Base-by-base conservation (phyloP, 37 sponge, comb jelly and placozoan species). In the Petrosia ficiformis region DNA sequence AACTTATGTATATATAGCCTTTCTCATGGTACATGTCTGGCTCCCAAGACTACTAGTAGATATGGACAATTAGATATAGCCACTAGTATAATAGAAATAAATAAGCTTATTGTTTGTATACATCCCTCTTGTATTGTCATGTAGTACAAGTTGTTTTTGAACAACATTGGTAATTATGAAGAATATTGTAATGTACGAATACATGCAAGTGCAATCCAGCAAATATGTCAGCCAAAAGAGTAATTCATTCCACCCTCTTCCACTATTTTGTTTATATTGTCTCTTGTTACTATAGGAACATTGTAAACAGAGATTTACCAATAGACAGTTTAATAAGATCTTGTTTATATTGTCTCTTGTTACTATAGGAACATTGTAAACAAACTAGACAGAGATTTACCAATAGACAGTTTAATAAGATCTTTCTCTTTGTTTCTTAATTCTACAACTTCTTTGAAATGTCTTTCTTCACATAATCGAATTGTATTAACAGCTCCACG, bases 351-450 rank as follows among this genome's bases (percentile, higher is more conserved):
- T 48, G 14, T 48, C 54, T 61, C 28, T 29, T 61, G 11, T 5
- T n/a, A n/a, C n/a, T n/a, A n/a, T n/a, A 21, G n/a, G 10, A n/a
- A 32, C n/a, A n/a, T 14, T 65, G 67, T 41, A n/a, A n/a, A n/a
- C n/a, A n/a, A n/a, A n/a, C n/a, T n/a, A n/a, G n/a, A n/a, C n/a
- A n/a, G n/a, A n/a, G n/a, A 10, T 6, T 16, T 11, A 76, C 85
- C 85, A 33, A 84, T 73, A 44, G 86, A 86, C 21, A 79, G 61
- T 34, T 79, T 74, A 37, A 86, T 79, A 29, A 86, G 59, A 5
- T 74, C 76, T 35, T 44, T 42, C 10, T 39, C 40, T 11, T 54
- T 52, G 30, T 73, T 56, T 4, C 64, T 79, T 39, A 14, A 33
- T 33, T 72, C 57, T 28, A 79, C 35, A 4, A 59, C 80, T 22